These are phyloP conservation scores for Lasius fuliginosus DNA, from an alignment of 2,888 invertebrate genomes.

Conservation along the genomic window DNA sequence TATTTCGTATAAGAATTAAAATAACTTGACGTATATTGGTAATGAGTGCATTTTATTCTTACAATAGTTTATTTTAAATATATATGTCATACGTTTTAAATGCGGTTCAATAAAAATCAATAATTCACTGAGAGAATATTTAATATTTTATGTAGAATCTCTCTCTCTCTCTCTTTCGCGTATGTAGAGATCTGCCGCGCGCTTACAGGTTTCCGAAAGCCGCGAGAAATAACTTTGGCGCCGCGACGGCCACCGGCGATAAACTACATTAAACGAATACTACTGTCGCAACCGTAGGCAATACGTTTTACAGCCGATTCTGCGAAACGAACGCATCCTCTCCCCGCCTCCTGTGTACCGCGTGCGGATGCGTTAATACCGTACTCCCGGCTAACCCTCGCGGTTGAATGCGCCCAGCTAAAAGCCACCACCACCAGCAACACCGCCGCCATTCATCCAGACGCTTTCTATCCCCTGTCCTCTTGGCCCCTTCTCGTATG, in stretches of 20 bases:
- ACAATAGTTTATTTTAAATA: not conserved
- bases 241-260: constrained; percentile 47
- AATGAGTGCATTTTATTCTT: not conserved
- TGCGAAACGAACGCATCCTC: constrained; percentile 73
- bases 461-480: constrained; percentile 65
- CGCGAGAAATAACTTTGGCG: constrained; percentile 16
- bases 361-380: constrained; percentile 76
- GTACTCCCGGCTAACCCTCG: constrained; percentile 75
- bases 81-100: not conserved
- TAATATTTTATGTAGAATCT: not conserved
- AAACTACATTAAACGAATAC: constrained; percentile 75
- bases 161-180: not conserved
- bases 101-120: not conserved
- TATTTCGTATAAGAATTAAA: not conserved
- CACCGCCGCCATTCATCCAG: constrained; percentile 74
- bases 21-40: not conserved
- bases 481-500: constrained; percentile 24
- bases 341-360: constrained; percentile 54
- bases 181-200: not conserved
- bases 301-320: constrained; percentile 79
- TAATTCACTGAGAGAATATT: not conserved
- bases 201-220: not conserved
- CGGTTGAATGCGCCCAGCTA: constrained; percentile 79
- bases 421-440: constrained; percentile 74
- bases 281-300: constrained; percentile 66